A percentile compares a stretch with the other conserved stretches of the same genome.
These are phyloP conservation scores for Anthoscopus minutus DNA, from an alignment of 2,113 vertebrate species.

Conservation along the genomic window DNA sequence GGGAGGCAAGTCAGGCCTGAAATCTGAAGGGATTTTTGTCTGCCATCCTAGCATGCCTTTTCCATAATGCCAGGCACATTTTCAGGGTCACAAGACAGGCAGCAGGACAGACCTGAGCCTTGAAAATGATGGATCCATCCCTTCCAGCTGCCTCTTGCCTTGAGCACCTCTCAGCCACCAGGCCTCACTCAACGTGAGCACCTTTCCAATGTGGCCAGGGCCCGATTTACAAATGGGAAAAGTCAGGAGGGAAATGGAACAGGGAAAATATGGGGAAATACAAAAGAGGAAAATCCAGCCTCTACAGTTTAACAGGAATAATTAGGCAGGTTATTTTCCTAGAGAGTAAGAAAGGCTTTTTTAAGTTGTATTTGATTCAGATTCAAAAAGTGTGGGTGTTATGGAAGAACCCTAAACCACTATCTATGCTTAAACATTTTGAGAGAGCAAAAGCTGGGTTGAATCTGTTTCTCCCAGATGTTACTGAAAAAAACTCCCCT, in stretches of 20 bases:
- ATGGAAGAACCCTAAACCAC: not conserved
- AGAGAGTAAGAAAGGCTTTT: not conserved
- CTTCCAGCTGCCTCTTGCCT: not conserved
- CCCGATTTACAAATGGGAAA: not conserved
- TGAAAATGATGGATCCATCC: not conserved
- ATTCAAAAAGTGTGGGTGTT: not conserved
- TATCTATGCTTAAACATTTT: not conserved
- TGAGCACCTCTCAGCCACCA: not conserved
- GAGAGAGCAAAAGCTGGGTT: not conserved
- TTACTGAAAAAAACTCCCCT: not conserved
- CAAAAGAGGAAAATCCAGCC: not conserved
- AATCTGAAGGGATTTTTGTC: not conserved
- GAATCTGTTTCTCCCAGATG: not conserved
- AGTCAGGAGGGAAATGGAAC: not conserved
- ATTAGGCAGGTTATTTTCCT: not conserved
- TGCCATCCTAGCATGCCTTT: not conserved
- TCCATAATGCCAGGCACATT: accelerated
- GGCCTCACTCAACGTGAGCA: not conserved
- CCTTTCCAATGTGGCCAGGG: not conserved
- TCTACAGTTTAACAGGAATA: not conserved
- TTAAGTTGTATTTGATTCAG: not conserved
- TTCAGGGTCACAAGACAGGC: not conserved
- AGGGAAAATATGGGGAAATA: not conserved
- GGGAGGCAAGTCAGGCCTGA: not conserved
- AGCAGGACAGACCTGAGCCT: not conserved